Conservation (phyloP, 1,140 invertebrate genomes). For the Zaprionus capensis region DNA sequence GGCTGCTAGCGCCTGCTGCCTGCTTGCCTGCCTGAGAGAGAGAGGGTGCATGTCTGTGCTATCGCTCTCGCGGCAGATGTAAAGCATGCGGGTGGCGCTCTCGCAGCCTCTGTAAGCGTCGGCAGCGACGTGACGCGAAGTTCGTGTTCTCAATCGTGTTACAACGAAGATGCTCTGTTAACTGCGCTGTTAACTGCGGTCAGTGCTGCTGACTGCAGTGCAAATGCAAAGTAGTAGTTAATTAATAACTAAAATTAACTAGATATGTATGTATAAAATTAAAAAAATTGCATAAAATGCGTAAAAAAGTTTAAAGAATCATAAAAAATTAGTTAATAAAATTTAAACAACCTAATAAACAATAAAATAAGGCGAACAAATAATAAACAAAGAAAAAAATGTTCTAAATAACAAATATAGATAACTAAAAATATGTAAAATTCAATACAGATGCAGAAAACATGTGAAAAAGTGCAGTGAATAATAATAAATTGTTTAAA, state of each 20-base stretch:
- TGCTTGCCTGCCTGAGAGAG: conserved; percentile 10
- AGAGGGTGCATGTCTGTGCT: conserved; percentile 3
- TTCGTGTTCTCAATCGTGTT: conserved; percentile 3
- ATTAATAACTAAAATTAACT: background rate
- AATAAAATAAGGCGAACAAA: background rate
- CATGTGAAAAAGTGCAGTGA: too few species aligned
- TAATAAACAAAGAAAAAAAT: background rate
- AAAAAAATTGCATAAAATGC: background rate
- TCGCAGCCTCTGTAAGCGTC: conserved; percentile 35
- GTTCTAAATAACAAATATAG: too few species aligned
- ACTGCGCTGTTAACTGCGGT: conserved; percentile 25
- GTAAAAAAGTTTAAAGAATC: background rate
- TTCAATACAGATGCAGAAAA: too few species aligned
- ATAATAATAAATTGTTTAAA: too few species aligned
- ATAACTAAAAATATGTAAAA: too few species aligned
- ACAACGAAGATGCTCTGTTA: conserved; percentile 45
- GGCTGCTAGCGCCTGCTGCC: conserved; percentile 9
- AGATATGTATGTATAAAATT: background rate
- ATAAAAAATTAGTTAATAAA: background rate
- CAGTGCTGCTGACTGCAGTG: background rate
- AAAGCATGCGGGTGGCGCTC: conserved; percentile 50
- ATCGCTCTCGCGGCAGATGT: conserved; percentile 12
- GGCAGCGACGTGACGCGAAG: background rate
- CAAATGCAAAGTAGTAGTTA: background rate
- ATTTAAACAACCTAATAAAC: background rate